Conservation (phyloP, 2,888 invertebrate genomes). For the Bursaphelenchus okinawaensis region DNA sequence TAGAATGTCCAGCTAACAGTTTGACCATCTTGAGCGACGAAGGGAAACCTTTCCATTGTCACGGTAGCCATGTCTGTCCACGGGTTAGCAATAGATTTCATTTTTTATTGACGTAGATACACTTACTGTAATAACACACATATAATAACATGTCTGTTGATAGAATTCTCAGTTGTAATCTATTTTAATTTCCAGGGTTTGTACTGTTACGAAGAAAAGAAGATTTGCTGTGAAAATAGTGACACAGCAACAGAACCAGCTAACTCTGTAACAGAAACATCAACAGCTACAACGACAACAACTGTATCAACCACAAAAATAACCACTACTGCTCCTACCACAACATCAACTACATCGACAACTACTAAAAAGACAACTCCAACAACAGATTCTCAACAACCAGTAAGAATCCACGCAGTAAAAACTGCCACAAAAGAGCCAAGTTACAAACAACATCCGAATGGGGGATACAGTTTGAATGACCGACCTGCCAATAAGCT, state of each 20-base stretch:
- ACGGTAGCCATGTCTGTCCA: constrained; percentile 34
- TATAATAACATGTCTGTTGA: too few species aligned
- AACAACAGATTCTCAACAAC: background rate
- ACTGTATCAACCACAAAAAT: background rate
- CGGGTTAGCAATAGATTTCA: constrained; percentile 23
- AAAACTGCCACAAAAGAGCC: background rate
- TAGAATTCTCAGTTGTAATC: too few species aligned
- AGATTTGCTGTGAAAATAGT: constrained; percentile 45
- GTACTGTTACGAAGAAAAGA: constrained; percentile 39
- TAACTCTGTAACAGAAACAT: background rate
- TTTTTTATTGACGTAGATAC: too few species aligned
- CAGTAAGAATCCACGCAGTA: background rate
- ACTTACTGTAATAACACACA: too few species aligned
- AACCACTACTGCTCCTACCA: background rate
- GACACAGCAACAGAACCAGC: background rate
- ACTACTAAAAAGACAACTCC: background rate
- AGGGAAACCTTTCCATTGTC: constrained; percentile 40
- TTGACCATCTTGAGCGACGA: constrained; percentile 40
- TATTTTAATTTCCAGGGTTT: constrained; percentile 31
- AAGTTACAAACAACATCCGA: constrained; percentile 2
- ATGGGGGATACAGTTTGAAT: constrained; percentile 14
- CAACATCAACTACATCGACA: background rate
- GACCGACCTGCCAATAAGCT: background rate
- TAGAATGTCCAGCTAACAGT: constrained; percentile 36
- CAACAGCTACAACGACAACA: background rate